Evolutionary conservation across 1,140 invertebrate species (phyloP).

Genomic region (Andricus grossulariae): DNA sequence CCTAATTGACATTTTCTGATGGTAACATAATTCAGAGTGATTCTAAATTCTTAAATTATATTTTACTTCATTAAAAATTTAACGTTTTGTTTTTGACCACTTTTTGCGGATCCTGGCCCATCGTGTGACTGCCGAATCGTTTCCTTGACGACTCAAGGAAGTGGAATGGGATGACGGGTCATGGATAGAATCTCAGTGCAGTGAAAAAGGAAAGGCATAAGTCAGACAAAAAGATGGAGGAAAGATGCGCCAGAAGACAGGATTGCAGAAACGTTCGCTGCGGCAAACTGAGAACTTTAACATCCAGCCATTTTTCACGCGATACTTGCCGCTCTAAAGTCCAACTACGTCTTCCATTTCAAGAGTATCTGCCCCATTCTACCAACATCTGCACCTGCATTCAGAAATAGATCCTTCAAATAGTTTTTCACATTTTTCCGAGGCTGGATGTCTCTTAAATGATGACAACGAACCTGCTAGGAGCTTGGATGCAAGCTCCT

Average conservation of each 20-base stretch:
- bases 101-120: not conserved
- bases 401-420: no score
- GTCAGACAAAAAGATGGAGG: conserved; percentile 21
- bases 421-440: no score
- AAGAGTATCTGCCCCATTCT: not conserved
- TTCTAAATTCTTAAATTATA: no score
- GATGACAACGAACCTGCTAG: no score
- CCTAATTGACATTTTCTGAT: no score
- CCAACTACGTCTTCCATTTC: not conserved
- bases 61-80: no score
- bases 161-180: conserved; percentile 17
- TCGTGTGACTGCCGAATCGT: conserved; percentile 32
- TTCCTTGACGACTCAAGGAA: conserved; percentile 36
- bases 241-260: conserved; percentile 5
- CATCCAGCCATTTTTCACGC: not conserved
- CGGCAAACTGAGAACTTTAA: not conserved
- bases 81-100: not conserved
- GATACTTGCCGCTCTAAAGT: not conserved
- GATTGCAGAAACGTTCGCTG: not conserved
- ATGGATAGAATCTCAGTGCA: conserved; percentile 22
- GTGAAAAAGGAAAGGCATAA: not conserved
- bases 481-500: no score
- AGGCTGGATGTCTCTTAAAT: no score
- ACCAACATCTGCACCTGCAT: no score
- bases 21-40: no score